Conservation (phyloP, 2,888 invertebrate species). For the Schizaphis graminum region DNA sequence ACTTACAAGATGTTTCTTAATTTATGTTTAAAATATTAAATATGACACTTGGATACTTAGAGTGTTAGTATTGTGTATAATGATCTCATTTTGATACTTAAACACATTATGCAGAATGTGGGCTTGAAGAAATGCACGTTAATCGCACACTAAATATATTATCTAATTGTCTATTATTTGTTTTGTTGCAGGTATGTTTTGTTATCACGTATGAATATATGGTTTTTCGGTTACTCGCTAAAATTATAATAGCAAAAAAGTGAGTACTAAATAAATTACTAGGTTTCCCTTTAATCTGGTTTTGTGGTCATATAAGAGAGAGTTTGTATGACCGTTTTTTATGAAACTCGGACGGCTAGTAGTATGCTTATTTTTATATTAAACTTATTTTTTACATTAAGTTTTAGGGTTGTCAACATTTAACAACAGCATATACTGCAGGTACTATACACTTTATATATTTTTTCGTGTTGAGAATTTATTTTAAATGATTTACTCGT, state of each 20-base stretch:
- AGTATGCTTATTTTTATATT: neutral
- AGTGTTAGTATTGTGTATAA: neutral
- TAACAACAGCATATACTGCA: neutral
- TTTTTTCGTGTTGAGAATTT: neutral
- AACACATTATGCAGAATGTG: neutral
- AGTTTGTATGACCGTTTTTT: neutral
- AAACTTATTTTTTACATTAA: neutral
- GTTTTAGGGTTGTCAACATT: neutral
- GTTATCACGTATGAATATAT: conserved; percentile 48
- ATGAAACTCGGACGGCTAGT: neutral
- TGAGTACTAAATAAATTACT: conserved; percentile 46
- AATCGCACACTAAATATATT: conserved; percentile 19
- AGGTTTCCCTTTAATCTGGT: conserved; percentile 48
- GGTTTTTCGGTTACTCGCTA: conserved; percentile 13
- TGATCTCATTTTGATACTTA: conserved; percentile 13
- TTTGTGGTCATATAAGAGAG: conserved; percentile 43
- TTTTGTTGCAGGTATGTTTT: conserved; percentile 62
- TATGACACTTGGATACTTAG: neutral
- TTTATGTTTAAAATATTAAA: conserved; percentile 12
- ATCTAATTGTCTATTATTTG: conserved; percentile 46
- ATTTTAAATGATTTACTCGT: neutral
- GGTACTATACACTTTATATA: neutral
- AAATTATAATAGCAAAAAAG: conserved; percentile 9
- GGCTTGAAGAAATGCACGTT: neutral
- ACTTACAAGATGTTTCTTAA: conserved; percentile 36